These are phyloP conservation scores for Styela plicata DNA, from an alignment of 23 tunicate species.

Conservation along the genomic window DNA sequence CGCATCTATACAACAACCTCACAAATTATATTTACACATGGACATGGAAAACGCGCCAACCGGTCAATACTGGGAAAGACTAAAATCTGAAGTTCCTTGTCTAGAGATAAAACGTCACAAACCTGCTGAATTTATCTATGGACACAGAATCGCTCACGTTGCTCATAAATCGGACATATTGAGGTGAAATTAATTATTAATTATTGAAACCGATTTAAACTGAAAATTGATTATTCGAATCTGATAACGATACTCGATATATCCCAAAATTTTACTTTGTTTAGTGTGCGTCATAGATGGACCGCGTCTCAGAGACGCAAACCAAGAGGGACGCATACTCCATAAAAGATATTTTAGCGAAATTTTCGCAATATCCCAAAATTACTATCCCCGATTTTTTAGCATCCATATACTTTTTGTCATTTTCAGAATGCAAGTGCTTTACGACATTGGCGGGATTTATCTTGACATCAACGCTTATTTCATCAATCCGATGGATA, in stretches of 20 bases:
- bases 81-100: conserved; percentile 15
- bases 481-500: conserved; percentile 6
- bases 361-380: too few species aligned
- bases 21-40: background rate
- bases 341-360: too few species aligned
- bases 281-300: too few species aligned
- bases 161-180: conserved; percentile 17
- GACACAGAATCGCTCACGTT: background rate
- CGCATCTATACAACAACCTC: conserved; percentile 7
- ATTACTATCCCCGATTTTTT: too few species aligned
- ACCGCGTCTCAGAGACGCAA: too few species aligned
- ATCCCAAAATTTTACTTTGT: too few species aligned
- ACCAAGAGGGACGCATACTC: too few species aligned
- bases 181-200: background rate
- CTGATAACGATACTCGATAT: background rate
- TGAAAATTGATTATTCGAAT: background rate
- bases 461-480: conserved; percentile 11
- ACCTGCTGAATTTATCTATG: background rate
- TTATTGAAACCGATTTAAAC: background rate
- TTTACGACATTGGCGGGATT: conserved; percentile 4
- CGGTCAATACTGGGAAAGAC: conserved; percentile 24
- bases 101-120: background rate
- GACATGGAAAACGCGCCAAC: conserved; percentile 12
- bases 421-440: conserved; percentile 14
- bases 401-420: too few species aligned